Evolutionary conservation across 1,140 invertebrate species (phyloP).

Genomic region (Belonocnema kinseyi): DNA sequence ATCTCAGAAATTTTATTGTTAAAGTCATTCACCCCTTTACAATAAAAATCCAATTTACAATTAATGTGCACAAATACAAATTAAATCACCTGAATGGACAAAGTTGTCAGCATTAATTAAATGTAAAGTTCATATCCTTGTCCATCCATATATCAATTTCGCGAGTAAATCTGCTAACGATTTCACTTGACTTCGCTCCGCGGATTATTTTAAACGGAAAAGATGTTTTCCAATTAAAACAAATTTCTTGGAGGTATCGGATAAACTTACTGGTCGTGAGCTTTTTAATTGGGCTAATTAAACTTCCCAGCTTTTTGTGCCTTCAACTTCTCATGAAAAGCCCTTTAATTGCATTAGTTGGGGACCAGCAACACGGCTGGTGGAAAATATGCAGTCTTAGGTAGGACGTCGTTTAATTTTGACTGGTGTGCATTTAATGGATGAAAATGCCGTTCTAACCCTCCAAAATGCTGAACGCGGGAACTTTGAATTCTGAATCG

Average conservation of each 20-base stretch:
- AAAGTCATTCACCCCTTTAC: too few species aligned
- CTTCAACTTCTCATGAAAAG: background rate
- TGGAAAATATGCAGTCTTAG: too few species aligned
- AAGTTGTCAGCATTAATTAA: background rate
- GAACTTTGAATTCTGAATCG: too few species aligned
- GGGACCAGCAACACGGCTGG: background rate
- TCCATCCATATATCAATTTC: background rate
- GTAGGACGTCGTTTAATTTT: background rate
- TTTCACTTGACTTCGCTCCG: background rate
- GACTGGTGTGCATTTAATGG: background rate
- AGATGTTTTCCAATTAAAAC: conserved; percentile 43
- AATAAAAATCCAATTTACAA: too few species aligned
- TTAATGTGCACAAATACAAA: too few species aligned
- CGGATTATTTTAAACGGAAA: conserved; percentile 30
- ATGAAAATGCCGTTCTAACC: too few species aligned
- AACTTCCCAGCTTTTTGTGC: conserved; percentile 33
- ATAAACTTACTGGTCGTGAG: background rate
- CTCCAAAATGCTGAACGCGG: too few species aligned
- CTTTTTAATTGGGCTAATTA: conserved; percentile 40
- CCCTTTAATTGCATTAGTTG: background rate
- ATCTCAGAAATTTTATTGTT: too few species aligned
- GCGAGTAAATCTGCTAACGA: conserved; percentile 11
- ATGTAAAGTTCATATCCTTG: background rate
- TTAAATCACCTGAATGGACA: too few species aligned
- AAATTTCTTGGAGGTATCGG: background rate